These are phyloP conservation scores for Elmis aenea DNA, from an alignment of 2,888 invertebrate species.

Conservation along the genomic window DNA sequence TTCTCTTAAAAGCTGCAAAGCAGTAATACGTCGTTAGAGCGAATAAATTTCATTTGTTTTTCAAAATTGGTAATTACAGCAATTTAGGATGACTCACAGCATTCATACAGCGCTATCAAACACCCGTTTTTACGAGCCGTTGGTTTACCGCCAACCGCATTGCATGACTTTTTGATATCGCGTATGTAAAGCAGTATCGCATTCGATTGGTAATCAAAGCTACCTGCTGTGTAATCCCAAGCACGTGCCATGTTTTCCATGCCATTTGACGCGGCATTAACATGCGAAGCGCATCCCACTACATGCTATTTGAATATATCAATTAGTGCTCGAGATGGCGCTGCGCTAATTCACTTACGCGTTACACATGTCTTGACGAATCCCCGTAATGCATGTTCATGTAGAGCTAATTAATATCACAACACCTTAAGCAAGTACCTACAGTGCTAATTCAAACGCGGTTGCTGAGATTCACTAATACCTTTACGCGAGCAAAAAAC, in stretches of 20 bases:
- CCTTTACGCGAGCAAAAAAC: too few relatives aligned
- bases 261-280: constrained; percentile 28
- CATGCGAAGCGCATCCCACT: constrained; percentile 27
- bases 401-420: too few relatives aligned
- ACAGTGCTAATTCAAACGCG: too few relatives aligned
- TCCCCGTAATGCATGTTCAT: constrained; percentile 26
- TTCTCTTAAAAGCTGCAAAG: too few relatives aligned
- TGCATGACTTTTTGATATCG: constrained; percentile 11
- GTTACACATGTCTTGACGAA: constrained; percentile 30
- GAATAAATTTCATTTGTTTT: too few relatives aligned
- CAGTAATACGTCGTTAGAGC: too few relatives aligned
- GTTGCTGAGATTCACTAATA: too few relatives aligned
- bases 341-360: constrained; percentile 30
- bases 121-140: not conserved
- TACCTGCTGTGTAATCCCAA: constrained; percentile 23
- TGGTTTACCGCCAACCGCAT: not conserved
- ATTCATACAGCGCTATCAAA: not conserved
- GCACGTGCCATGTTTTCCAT: constrained; percentile 27
- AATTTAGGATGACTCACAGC: not conserved
- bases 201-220: constrained; percentile 21
- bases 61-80: too few relatives aligned
- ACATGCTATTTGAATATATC: constrained; percentile 33
- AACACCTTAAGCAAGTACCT: too few relatives aligned
- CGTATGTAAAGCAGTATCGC: constrained; percentile 18
- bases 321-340: constrained; percentile 28